phyloP scores from a whole-genome alignment of 64 coral and sea anemone genomes.

The Porites australiensis region DNA sequence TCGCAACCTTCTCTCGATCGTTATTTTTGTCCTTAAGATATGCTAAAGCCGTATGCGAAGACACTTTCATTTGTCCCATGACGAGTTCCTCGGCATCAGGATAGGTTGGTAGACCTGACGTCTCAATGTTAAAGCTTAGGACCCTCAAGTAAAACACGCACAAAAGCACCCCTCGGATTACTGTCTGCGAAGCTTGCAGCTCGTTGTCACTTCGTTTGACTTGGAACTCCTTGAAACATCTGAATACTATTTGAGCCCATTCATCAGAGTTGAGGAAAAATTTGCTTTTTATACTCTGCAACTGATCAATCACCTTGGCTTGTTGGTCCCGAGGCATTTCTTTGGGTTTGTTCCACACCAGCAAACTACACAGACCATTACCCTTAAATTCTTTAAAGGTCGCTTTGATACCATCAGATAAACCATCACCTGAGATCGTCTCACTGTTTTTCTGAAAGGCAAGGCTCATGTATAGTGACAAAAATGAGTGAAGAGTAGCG shows the following conservation, averaged over 20 bases:
- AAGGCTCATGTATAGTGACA: not conserved
- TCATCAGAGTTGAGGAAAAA: constrained; percentile 34
- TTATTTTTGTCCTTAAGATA: not conserved
- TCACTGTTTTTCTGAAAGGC: not conserved
- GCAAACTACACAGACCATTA: not conserved
- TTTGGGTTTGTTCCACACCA: constrained; percentile 18
- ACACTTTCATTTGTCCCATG: constrained; percentile 11
- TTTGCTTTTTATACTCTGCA: not conserved
- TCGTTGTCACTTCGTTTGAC: not conserved
- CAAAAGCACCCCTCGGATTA: constrained; percentile 13
- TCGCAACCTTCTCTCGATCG: no score
- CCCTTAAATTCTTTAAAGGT: constrained; percentile 8
- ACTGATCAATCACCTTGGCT: not conserved
- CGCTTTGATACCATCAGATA: constrained; percentile 16
- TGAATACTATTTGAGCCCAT: constrained; percentile 46
- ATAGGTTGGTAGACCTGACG: constrained; percentile 34
- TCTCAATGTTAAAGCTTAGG: constrained; percentile 41
- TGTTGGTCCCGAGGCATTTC: constrained; percentile 10
- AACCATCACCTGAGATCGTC: constrained; percentile 10
- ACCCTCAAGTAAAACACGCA: constrained; percentile 52
- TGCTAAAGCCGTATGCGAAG: not conserved
- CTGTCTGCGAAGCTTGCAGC: constrained; percentile 14
- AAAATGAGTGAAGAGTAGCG: constrained; percentile 28
- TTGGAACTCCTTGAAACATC: constrained; percentile 30
- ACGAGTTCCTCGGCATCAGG: constrained; percentile 45